Percentiles rank a stretch among this genome's conserved stretches.
Conservation (phyloP, 2,797 vertebrate species). For the Choloepus didactylus region DNA sequence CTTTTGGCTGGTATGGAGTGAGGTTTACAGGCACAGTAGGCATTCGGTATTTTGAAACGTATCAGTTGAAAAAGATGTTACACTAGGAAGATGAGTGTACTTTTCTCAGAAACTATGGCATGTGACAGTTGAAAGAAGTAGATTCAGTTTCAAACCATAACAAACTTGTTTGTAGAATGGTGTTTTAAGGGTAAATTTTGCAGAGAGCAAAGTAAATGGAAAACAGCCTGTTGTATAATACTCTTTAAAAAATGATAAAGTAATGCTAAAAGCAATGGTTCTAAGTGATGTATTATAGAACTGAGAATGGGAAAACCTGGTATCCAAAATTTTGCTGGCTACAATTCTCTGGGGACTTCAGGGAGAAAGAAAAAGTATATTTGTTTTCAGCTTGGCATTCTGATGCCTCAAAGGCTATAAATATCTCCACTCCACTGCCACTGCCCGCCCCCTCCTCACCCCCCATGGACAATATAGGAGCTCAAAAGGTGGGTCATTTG, state of each 20-base stretch:
- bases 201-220: neutral
- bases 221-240: neutral
- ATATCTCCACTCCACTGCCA: neutral
- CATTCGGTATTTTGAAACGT: neutral
- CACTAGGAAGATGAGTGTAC: neutral
- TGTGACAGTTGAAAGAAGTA: neutral
- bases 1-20: neutral
- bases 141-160: neutral
- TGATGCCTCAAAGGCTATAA: neutral
- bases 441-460: neutral
- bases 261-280: too few species aligned
- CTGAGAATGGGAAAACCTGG: neutral
- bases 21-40: neutral
- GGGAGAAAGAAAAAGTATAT: neutral
- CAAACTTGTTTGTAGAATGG: neutral
- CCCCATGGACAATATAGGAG: neutral
- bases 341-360: neutral
- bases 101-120: neutral
- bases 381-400: conserved; percentile 1
- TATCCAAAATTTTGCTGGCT: neutral
- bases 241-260: neutral
- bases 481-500: neutral
- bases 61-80: neutral
- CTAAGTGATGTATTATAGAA: too few species aligned
- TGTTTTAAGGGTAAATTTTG: neutral